Conservation (phyloP, 2,797 vertebrate species). For the Helarctos malayanus region DNA sequence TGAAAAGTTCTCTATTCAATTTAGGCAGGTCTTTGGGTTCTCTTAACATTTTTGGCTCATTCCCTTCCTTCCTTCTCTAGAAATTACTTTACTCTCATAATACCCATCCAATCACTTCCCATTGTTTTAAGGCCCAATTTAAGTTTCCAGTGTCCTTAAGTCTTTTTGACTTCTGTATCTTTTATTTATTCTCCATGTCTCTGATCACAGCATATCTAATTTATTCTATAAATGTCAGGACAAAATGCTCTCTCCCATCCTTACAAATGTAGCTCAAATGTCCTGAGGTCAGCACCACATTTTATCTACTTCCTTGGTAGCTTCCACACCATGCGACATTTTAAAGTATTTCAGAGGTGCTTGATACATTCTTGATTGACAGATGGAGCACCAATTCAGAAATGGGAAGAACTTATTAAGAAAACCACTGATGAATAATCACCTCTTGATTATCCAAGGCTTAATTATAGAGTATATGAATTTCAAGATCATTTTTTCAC, state of each 20-base stretch:
- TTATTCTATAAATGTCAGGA: neutral
- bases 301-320: neutral
- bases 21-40: neutral
- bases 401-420: slow-evolving; percentile 15
- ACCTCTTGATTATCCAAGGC: slow-evolving; percentile 14
- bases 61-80: neutral
- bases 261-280: neutral
- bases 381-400: neutral
- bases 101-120: neutral
- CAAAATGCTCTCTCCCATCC: neutral
- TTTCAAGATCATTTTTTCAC: slow-evolving; percentile 33
- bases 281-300: neutral
- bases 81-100: neutral
- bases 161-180: neutral
- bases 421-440: slow-evolving; percentile 3
- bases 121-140: neutral
- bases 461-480: slow-evolving; percentile 45
- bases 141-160: neutral
- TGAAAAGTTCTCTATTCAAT: neutral
- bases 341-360: neutral
- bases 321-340: neutral
- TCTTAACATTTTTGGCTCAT: neutral
- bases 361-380: slow-evolving; percentile 8
- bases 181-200: neutral
- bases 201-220: neutral